These are phyloP conservation scores for Pachydiplax longipennis DNA, from an alignment of 2,888 invertebrate genomes.

Conservation along the genomic window DNA sequence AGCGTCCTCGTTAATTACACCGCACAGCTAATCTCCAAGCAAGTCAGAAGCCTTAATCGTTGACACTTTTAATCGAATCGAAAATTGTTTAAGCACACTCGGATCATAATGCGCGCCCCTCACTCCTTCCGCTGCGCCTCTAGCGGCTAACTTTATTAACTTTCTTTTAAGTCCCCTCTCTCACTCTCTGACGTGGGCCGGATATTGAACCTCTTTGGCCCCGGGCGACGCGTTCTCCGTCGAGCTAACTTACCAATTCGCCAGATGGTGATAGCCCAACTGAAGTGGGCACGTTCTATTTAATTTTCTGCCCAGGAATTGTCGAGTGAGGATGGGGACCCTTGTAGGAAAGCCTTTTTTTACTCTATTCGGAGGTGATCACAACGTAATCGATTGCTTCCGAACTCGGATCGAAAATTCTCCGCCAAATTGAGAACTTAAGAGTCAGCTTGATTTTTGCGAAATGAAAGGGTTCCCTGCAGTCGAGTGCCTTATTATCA, in stretches of 20 bases:
- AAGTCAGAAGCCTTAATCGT: neutral
- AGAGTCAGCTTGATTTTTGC: too few species aligned
- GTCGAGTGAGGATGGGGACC: neutral
- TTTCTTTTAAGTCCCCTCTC: neutral
- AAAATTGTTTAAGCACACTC: neutral
- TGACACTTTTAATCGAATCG: neutral
- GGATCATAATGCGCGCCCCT: neutral
- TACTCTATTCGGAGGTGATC: neutral
- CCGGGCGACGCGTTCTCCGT: neutral
- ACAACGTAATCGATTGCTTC: neutral
- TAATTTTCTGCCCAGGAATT: neutral
- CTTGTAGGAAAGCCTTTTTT: neutral
- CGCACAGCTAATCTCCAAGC: neutral
- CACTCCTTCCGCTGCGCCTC: conserved; percentile 4
- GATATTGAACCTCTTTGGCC: conserved; percentile 11
- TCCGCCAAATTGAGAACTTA: too few species aligned
- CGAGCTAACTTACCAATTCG: neutral
- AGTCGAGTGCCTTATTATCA: too few species aligned
- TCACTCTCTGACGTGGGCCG: neutral
- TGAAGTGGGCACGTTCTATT: neutral
- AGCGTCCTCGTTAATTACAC: neutral
- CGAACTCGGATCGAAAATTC: too few species aligned
- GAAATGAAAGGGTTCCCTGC: too few species aligned
- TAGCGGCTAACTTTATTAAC: neutral
- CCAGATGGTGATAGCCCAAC: neutral